Evolutionary conservation across 1,140 invertebrate species (phyloP).

Genomic region (Pogonomyrmex barbatus): DNA sequence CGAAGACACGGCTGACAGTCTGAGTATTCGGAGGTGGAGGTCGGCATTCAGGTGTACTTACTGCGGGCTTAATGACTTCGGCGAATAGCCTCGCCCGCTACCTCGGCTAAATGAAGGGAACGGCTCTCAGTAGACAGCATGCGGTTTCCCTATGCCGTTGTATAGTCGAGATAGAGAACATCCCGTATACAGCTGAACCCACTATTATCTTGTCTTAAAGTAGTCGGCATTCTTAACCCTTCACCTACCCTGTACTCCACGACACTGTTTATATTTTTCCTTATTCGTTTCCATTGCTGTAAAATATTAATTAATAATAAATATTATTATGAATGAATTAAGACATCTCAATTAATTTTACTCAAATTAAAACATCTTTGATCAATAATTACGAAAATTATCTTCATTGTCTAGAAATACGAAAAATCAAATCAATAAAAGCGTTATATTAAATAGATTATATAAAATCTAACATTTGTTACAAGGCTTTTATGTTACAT

Average conservation of each 20-base stretch:
- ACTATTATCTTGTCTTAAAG: background rate
- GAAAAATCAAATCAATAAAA: background rate
- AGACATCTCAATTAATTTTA: background rate
- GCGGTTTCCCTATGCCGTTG: slow-evolving; percentile 35
- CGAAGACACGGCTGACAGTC: slow-evolving; percentile 46
- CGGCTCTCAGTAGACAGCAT: slow-evolving; percentile 55
- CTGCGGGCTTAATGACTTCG: slow-evolving; percentile 72
- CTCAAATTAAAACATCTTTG: background rate
- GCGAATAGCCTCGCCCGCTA: slow-evolving; percentile 69
- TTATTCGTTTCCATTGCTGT: background rate
- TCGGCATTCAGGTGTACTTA: slow-evolving; percentile 68
- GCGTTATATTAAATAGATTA: background rate
- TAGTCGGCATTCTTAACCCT: slow-evolving; percentile 5
- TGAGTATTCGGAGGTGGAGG: slow-evolving; percentile 51
- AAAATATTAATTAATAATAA: slow-evolving; percentile 18
- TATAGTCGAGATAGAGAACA: slow-evolving; percentile 1
- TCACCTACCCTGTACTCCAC: background rate
- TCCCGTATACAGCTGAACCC: background rate
- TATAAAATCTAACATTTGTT: background rate
- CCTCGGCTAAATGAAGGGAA: slow-evolving; percentile 55
- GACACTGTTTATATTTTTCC: background rate
- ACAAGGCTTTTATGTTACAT: background rate
- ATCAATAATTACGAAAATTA: background rate
- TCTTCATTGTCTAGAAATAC: background rate
- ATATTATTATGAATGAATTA: background rate